Evolutionary conservation across 2,888 invertebrate species (phyloP).

Genomic region (Mythimna pallens): DNA sequence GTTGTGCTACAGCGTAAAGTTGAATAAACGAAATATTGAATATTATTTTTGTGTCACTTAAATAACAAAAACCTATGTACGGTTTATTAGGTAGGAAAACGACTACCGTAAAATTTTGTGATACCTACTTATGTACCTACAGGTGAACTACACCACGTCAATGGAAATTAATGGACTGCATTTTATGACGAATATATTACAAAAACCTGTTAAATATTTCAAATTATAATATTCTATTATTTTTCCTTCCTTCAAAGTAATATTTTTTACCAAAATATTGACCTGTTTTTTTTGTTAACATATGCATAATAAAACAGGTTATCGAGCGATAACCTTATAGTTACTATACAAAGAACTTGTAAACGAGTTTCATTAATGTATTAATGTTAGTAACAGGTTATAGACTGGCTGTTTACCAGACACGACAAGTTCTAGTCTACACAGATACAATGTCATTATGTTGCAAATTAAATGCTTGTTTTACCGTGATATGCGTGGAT

Average conservation of each 20-base stretch:
- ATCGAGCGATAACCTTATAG: constrained; percentile 27
- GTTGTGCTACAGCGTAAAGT: too few species aligned
- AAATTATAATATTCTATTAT: neutral
- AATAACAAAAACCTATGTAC: neutral
- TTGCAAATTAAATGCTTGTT: neutral
- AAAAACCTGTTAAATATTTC: neutral
- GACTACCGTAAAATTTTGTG: neutral
- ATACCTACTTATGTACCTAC: neutral
- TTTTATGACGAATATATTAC: neutral
- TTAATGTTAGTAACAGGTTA: constrained; percentile 37
- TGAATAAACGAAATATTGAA: too few species aligned
- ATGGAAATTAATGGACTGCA: neutral
- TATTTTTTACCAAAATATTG: constrained; percentile 19
- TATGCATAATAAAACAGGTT: constrained; percentile 26
- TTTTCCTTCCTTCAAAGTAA: constrained; percentile 24
- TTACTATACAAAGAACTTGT: neutral
- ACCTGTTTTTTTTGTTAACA: constrained; percentile 21
- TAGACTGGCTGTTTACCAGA: constrained; percentile 3
- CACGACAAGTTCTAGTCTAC: constrained; percentile 5
- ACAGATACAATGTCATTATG: constrained; percentile 3
- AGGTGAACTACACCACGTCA: neutral
- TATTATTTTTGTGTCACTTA: neutral
- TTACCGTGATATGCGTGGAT: neutral
- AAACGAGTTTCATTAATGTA: constrained; percentile 32
- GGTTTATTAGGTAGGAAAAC: neutral